Conservation (phyloP, 2,797 vertebrate species). For the Antennarius maculatus region DNA sequence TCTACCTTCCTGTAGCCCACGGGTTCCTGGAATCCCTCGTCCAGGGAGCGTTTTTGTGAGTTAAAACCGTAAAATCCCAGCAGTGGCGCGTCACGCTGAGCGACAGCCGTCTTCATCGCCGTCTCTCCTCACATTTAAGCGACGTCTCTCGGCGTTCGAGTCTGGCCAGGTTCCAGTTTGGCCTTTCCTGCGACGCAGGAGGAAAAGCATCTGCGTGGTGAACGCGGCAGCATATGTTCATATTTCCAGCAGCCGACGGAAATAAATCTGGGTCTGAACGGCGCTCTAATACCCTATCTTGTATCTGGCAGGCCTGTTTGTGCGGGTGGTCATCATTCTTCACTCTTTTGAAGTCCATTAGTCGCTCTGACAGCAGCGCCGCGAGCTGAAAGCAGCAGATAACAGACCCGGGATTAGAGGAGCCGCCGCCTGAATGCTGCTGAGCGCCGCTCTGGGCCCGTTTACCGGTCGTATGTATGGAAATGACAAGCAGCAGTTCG, state of each 20-base stretch:
- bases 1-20: too few species aligned
- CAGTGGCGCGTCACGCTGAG: neutral
- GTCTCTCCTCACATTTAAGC: conserved; percentile 25
- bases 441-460: too few species aligned
- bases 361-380: conserved; percentile 61
- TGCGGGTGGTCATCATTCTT: conserved; percentile 71
- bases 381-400: conserved; percentile 71
- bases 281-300: conserved; percentile 62
- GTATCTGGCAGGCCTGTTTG: conserved; percentile 68
- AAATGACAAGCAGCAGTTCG: conserved; percentile 24
- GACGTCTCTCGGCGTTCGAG: conserved; percentile 14
- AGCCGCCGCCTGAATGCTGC: conserved; percentile 15
- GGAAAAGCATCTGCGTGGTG: conserved; percentile 50
- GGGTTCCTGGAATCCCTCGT: too few species aligned
- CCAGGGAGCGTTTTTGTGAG: too few species aligned
- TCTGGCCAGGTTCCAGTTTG: conserved; percentile 29
- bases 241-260: conserved; percentile 56
- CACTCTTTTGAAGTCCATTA: conserved; percentile 74
- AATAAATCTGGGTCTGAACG: conserved; percentile 63
- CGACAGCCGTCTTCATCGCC: conserved; percentile 1
- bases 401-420: conserved; percentile 66
- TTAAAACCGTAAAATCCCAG: too few species aligned
- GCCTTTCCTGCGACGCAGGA: conserved; percentile 49
- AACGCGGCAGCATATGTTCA: conserved; percentile 53
- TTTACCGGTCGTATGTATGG: conserved; percentile 29